phyloP scores from a whole-genome alignment of 2,797 vertebrate genomes.

The Lateolabrax maculatus region DNA sequence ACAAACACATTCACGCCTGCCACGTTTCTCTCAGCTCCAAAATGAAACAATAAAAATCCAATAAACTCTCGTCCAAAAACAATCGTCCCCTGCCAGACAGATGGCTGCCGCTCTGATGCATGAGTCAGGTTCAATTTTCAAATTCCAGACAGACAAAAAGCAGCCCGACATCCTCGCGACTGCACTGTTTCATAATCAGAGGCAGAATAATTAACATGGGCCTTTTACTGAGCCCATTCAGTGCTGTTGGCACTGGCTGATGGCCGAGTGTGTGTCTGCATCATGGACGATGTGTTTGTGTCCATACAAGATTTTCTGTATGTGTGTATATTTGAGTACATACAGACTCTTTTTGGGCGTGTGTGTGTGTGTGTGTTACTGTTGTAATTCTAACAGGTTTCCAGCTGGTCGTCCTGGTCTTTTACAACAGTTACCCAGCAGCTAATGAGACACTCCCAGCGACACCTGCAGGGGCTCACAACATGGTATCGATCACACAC shows the following conservation, averaged over 20 bases:
- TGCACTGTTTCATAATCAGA: not conserved
- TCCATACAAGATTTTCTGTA: no score
- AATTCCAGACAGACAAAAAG: not conserved
- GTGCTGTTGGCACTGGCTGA: slow-evolving; percentile 2
- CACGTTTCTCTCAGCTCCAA: not conserved
- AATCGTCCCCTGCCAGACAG: slow-evolving; percentile 10
- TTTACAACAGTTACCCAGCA: slow-evolving; percentile 50
- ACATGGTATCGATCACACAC: not conserved
- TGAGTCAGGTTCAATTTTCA: not conserved
- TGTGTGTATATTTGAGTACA: not conserved
- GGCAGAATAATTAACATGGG: slow-evolving; percentile 29
- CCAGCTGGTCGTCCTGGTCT: slow-evolving; percentile 22
- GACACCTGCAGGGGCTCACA: slow-evolving; percentile 39
- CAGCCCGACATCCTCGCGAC: not conserved
- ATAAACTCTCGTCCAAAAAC: slow-evolving; percentile 12
- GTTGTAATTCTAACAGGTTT: slow-evolving; percentile 12
- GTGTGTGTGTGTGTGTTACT: not conserved
- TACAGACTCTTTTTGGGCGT: not conserved
- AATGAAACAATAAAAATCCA: slow-evolving; percentile 39
- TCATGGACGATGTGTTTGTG: not conserved
- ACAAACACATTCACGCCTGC: not conserved
- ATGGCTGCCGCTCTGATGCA: slow-evolving; percentile 19
- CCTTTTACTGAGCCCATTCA: slow-evolving; percentile 16
- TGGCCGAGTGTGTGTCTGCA: not conserved
- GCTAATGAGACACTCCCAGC: slow-evolving; percentile 40